phyloP scores from a whole-genome alignment of 2,113 vertebrate genomes.

The Myotis lucifugus region DNA sequence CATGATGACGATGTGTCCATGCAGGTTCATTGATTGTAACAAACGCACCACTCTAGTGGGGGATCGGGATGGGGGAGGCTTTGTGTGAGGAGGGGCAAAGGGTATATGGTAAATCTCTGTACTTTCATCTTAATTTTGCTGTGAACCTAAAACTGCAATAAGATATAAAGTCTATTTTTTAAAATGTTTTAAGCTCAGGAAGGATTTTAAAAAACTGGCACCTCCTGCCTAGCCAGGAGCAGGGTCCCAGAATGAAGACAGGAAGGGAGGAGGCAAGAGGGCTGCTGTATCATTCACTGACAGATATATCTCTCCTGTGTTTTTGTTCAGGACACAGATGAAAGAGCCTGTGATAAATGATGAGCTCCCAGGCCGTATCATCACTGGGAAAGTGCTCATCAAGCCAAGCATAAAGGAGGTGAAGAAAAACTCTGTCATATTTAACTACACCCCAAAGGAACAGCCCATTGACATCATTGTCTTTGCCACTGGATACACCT shows the following conservation, averaged over 20 bases:
- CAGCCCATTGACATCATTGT: constrained; percentile 88
- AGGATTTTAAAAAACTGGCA: not conserved
- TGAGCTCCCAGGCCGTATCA: constrained; percentile 89
- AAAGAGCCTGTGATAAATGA: constrained; percentile 85
- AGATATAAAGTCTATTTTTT: not conserved
- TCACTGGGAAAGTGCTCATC: constrained; percentile 88
- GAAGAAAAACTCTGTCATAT: constrained; percentile 84
- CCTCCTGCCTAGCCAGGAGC: too few species aligned
- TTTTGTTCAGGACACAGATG: constrained; percentile 76
- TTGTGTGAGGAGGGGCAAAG: not conserved
- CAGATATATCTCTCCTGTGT: not conserved
- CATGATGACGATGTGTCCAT: not conserved
- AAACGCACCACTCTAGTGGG: not conserved
- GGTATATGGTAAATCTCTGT: not conserved
- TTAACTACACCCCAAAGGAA: constrained; percentile 86
- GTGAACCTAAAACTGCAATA: not conserved
- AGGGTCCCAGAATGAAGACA: not conserved
- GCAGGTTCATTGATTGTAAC: not conserved
- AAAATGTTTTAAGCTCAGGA: not conserved
- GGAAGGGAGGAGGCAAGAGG: not conserved
- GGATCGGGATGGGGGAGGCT: not conserved
- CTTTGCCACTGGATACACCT: constrained; percentile 91
- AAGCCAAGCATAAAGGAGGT: constrained; percentile 88
- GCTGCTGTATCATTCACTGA: rapidly evolving
- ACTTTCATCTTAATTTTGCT: not conserved